Base-by-base conservation (phyloP, 2,888 invertebrate genomes). In the Microplitis manilae region DNA sequence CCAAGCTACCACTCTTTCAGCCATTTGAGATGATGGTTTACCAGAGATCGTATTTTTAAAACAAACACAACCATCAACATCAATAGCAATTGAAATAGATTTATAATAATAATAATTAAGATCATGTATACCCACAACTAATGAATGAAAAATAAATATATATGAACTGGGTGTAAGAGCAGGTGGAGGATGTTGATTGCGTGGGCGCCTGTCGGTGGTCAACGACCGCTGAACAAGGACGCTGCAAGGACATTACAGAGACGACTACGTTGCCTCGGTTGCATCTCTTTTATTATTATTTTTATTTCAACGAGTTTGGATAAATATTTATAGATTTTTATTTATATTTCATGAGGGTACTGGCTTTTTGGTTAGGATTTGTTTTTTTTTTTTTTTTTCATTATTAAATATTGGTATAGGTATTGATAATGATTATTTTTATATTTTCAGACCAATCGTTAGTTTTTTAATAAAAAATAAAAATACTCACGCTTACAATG, bases 401-500 rank as follows among this genome's bases (percentile, higher is more conserved):
- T 30, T 30, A 30, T 30, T 30, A 30, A 30, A 30, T 30, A 30
- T 30, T 30, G 4, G 30, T 30, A 30, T 30, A 4, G 30, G 30
- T 30, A 30, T 30, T 30, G 30, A 30, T 30, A 30, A 30, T 4
- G 30, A 30, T 30, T 30, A 30, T 30, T 30, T 30, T 30, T 4
- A 30, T 30, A 30, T 30, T 30, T 30, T 30, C 2, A 30, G 30
- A 30, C 30, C 30, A 30, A 30, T 30, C 30, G 30, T 30, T 30
- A 30, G 30, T 30, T 2, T 30, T 30, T 30, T 4, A 30, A 4
- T 4, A 30, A 30, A n/a, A 62, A 20, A 65, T 17, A 30, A 60
- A 76, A 40, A 70, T 60, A 90, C 93, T 92, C 90, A 97, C 97
- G 94, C 92, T 94, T 94, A 90, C 97, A 97, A 84, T 94, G 93